Percentiles rank a stretch among this genome's conserved stretches.
Conservation (phyloP, 1,140 invertebrate genomes). For the Penaeus indicus region DNA sequence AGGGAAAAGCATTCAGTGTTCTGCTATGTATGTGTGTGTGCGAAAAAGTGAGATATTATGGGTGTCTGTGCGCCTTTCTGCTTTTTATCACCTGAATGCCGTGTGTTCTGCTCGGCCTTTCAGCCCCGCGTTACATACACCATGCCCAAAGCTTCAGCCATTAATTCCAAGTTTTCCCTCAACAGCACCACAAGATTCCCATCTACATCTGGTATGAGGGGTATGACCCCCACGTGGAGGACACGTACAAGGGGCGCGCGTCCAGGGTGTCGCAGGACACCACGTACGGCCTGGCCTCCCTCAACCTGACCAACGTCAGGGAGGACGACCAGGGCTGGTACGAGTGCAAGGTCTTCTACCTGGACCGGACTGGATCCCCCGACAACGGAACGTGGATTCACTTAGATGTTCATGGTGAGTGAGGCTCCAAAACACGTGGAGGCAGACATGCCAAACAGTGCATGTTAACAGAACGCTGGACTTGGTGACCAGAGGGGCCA, state of each 20-base stretch:
- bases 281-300: constrained; percentile 82
- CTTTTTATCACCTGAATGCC: too few relatives aligned
- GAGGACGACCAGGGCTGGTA: constrained; percentile 97
- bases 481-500: too few relatives aligned
- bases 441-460: too few relatives aligned
- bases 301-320: constrained; percentile 92
- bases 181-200: constrained; percentile 66
- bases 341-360: constrained; percentile 95
- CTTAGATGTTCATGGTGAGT: constrained; percentile 91
- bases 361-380: constrained; percentile 90
- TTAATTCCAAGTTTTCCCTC: background rate
- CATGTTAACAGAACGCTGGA: too few relatives aligned
- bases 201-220: constrained; percentile 99
- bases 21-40: too few relatives aligned
- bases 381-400: constrained; percentile 97
- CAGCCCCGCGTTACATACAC: background rate
- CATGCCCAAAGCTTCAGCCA: background rate
- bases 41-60: too few relatives aligned
- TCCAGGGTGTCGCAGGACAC: constrained; percentile 84
- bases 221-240: constrained; percentile 93
- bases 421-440: background rate
- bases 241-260: constrained; percentile 91
- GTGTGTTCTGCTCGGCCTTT: too few relatives aligned
- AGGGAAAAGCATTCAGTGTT: too few relatives aligned
- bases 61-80: too few relatives aligned